Evolutionary conservation across 2,797 vertebrate species (phyloP).

Genomic region (Mus caroli): DNA sequence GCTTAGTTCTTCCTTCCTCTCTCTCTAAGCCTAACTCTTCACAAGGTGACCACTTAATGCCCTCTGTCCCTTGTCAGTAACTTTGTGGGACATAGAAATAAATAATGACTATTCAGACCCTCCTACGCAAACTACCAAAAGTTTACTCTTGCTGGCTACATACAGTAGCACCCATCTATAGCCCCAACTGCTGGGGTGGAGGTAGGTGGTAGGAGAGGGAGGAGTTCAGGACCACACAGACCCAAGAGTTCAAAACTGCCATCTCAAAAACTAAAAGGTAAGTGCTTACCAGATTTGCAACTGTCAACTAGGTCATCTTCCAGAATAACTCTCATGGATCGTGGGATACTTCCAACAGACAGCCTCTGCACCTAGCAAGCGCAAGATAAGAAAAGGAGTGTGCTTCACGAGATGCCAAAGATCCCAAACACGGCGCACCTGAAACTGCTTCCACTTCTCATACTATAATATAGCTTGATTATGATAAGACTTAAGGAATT

Average conservation of each 20-base stretch:
- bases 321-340: conserved; percentile 95
- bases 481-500: conserved; percentile 17
- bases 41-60: neutral
- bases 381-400: neutral
- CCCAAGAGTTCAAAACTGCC: neutral
- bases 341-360: conserved; percentile 96
- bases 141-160: conserved; percentile 63
- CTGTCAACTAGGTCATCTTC: conserved; percentile 97
- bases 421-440: neutral
- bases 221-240: neutral
- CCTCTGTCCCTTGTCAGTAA: neutral
- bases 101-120: neutral
- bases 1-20: neutral
- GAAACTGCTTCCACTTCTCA: neutral
- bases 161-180: neutral
- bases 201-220: fast-evolving
- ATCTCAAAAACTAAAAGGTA: neutral
- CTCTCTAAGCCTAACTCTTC: neutral
- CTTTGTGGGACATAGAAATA: conserved; percentile 41
- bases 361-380: conserved; percentile 94
- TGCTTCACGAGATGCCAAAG: conserved; percentile 31
- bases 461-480: conserved; percentile 40
- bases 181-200: neutral
- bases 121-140: conserved; percentile 16
- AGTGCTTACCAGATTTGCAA: conserved; percentile 96